A percentile compares a stretch with the other conserved stretches of the same genome.
These are phyloP conservation scores for Allophyes oxyacanthae DNA, from an alignment of 2,888 invertebrate species.

Conservation along the genomic window DNA sequence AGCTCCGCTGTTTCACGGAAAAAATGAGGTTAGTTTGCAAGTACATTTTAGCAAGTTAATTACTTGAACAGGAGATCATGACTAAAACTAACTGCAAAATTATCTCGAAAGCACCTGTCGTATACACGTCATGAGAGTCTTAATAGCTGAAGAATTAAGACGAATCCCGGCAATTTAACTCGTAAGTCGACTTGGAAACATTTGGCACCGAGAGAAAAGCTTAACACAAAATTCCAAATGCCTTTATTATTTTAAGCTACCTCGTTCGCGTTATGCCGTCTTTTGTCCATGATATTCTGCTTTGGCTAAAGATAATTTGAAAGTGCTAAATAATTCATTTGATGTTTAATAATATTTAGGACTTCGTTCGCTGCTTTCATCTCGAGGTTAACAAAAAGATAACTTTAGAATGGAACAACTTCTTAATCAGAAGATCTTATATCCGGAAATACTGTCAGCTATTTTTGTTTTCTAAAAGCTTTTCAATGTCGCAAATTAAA, in stretches of 20 bases:
- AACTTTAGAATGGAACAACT: constrained; percentile 52
- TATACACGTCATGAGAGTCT: constrained; percentile 58
- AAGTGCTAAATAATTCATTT: constrained; percentile 61
- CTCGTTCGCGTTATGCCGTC: constrained; percentile 58
- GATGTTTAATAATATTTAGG: constrained; percentile 61
- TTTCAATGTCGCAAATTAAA: too few relatives aligned
- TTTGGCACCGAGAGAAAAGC: constrained; percentile 64
- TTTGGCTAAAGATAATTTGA: constrained; percentile 58
- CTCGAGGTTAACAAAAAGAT: constrained; percentile 54
- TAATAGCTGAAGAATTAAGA: constrained; percentile 74
- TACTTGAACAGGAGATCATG: constrained; percentile 55
- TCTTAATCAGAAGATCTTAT: constrained; percentile 45
- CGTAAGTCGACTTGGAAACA: constrained; percentile 68
- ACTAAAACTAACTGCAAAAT: constrained; percentile 59
- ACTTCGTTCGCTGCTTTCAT: constrained; percentile 47
- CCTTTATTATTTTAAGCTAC: constrained; percentile 69
- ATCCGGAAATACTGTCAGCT: constrained; percentile 29
- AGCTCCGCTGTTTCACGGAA: constrained; percentile 30
- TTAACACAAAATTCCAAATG: constrained; percentile 65
- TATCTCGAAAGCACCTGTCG: constrained; percentile 65
- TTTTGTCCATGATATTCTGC: constrained; percentile 64
- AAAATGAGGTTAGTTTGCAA: constrained; percentile 50
- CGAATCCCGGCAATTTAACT: constrained; percentile 69
- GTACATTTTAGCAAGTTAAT: constrained; percentile 55
- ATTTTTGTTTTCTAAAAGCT: constrained; percentile 18